Base-by-base conservation (phyloP, 2,113 vertebrate genomes). In the Chrysemys picta region DNA sequence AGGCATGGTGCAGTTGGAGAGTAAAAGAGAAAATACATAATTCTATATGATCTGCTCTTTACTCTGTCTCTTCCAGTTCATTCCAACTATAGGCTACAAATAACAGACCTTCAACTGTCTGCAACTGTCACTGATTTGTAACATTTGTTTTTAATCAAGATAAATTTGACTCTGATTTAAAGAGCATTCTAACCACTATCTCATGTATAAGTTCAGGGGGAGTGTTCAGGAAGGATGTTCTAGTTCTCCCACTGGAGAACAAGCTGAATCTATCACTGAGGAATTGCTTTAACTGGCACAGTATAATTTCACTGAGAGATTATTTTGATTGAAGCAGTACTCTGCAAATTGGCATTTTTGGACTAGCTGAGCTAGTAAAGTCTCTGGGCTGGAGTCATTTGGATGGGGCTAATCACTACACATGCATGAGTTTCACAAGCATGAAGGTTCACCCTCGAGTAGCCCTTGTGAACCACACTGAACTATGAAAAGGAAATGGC, bases 81-180 rank as follows among this genome's bases (percentile, higher is more conserved):
- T 96, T 97, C 84, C 78, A 85, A 4, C 89, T 92, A 42, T 86
- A 82, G 84, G 80, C 89, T 91, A 94, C 85, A 93, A 94, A 97
- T 21, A 94, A 47, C 88, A 92, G 91, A 91, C 65, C 91, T 94
- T 96, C 80, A 91, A 88, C 84, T 78, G 4, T 95, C 95, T 84
- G 79, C 87, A 97, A 95, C 93, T 89, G 85, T 89, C 91, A 96
- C 62, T 87, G 85, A 96, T 90, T 88, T 65, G 50, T 10, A 97
- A 91, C 97, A 97, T 93, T 98, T 98, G 98, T 84, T 98, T 98
- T 97, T 93, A 98, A 98, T 98, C 92, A 97, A 69, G 75, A 94
- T 59, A 90, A 94, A 96, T 72, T 96, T 96, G 89, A 88, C 94
- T 96, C 87, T 94, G 62, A 91, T 95, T 97, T 94, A 88, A 94